Evolutionary conservation across 1,140 invertebrate genomes (phyloP), one percentile per base, ranked within the genome.

Genomic region (Drosophila ironensis): DNA sequence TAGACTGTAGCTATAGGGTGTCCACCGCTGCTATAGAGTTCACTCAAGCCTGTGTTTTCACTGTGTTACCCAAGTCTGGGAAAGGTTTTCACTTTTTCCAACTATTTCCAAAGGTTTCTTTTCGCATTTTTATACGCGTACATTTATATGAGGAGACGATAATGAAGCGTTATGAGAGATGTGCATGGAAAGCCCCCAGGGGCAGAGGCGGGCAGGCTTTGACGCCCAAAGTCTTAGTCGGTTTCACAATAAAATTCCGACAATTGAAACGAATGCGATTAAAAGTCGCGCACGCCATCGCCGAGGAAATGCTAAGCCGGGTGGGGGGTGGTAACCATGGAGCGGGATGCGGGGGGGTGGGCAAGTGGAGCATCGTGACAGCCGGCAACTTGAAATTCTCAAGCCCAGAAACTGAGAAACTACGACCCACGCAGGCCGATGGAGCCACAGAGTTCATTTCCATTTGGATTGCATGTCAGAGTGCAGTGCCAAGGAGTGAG

Each of bases 261-360:
- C 78, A 82, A 82, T 82, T 82, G 78, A 84, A 82, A 70, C 80
- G 78, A 82, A 82, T 78, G 78, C 78, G 80, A 82, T 82, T 82
- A 84, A 86, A 86, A 82, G 78, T 67, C 69, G 73, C 67, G 54
- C 78, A 73, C 53, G 80, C 74, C 78, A 84, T 77, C 47, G 38
- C 61, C 24, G 11, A 22, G 16, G 56, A 67, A 72, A 56, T 70
- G 52, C 57, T 12, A 33, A n/a, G n/a, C n/a, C 4, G 28, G 33
- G 3, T 19, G 27, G 24, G 28, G 37, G 24, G 16, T 2, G 54
- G 6, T 8, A 14, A 16, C 17, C 7, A 16, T 3, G 1, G 6
- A 20, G 12, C 35, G 27, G 28, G 33, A 1, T 12, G 16, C 3
- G 20, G 4, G 0, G 8, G 16, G 9, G 37, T 22, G 33, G 40